Percentiles rank a stretch among this genome's conserved stretches.
Conservation (phyloP, 2,888 invertebrate species). For the Drosophila niveifrons region DNA sequence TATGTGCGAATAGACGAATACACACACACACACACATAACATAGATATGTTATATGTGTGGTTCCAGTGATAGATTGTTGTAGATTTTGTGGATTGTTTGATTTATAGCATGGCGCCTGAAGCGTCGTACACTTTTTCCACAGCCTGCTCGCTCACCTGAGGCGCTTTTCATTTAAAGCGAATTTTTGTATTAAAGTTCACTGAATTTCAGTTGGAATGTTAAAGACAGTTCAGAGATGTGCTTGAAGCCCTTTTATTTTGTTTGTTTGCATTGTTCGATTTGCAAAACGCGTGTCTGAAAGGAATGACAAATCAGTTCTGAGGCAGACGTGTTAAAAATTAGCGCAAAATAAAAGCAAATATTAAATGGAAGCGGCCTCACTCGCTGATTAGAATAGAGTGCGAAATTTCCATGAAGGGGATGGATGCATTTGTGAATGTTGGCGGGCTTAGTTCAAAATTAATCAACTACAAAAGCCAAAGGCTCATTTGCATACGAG, state of each 20-base stretch:
- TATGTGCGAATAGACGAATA: conserved; percentile 11
- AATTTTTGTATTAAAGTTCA: background rate
- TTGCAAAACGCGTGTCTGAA: conserved; percentile 1
- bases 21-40: background rate
- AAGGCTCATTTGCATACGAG: conserved; percentile 57
- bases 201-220: background rate
- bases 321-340: conserved; percentile 19
- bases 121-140: background rate
- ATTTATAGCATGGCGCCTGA: conserved; percentile 1
- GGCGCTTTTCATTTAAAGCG: conserved; percentile 8
- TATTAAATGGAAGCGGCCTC: conserved; percentile 14
- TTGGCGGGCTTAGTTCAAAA: conserved; percentile 37
- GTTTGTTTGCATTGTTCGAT: conserved; percentile 16
- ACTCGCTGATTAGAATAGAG: conserved; percentile 51
- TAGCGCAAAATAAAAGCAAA: conserved; percentile 15
- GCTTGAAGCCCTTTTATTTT: conserved; percentile 14
- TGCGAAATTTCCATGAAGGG: conserved; percentile 13
- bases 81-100: conserved; percentile 29
- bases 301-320: conserved; percentile 16
- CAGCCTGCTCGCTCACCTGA: conserved; percentile 5
- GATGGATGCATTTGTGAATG: conserved; percentile 16
- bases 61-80: conserved; percentile 27
- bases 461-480: conserved; percentile 63
- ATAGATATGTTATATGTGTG: conserved; percentile 11
- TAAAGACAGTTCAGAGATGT: conserved; percentile 5